These are phyloP conservation scores for Drosophila nigritarsus DNA, from an alignment of 2,888 invertebrate species.

Conservation along the genomic window DNA sequence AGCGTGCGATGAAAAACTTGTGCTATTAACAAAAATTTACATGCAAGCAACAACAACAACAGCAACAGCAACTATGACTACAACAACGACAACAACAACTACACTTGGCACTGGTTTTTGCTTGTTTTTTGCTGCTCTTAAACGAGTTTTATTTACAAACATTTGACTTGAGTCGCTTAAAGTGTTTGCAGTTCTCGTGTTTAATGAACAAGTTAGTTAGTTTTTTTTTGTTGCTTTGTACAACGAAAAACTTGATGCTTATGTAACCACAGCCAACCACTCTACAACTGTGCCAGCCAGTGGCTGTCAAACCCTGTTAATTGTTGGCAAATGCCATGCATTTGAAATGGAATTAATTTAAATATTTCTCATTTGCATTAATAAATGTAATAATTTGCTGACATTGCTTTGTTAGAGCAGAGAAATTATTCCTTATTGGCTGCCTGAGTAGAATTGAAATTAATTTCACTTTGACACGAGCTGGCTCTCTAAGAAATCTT, in stretches of 20 bases:
- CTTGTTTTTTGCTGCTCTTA: conserved; percentile 41
- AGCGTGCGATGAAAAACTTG: conserved; percentile 66
- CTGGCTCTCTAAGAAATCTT: conserved; percentile 16
- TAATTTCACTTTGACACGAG: conserved; percentile 18
- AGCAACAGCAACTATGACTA: background rate
- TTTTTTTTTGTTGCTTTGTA: conserved; percentile 22
- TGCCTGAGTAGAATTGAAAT: conserved; percentile 7
- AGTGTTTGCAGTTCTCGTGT: conserved; percentile 74
- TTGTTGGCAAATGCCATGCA: conserved; percentile 21
- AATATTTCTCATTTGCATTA: conserved; percentile 9
- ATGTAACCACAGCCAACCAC: conserved; percentile 55
- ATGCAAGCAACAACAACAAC: conserved; percentile 42
- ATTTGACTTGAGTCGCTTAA: conserved; percentile 50
- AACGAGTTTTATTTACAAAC: conserved; percentile 79
- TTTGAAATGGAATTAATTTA: conserved; percentile 4
- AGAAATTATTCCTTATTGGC: conserved; percentile 3
- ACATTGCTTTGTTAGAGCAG: background rate
- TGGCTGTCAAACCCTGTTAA: conserved; percentile 39
- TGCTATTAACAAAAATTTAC: conserved; percentile 76
- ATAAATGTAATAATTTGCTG: background rate
- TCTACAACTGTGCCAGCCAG: conserved; percentile 34
- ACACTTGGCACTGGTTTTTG: conserved; percentile 33
- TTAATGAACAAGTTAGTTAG: conserved; percentile 72
- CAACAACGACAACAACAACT: conserved; percentile 8
- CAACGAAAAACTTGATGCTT: conserved; percentile 46